Conservation (phyloP, 2,113 vertebrate genomes). For the Cyanoliseus patagonus region DNA sequence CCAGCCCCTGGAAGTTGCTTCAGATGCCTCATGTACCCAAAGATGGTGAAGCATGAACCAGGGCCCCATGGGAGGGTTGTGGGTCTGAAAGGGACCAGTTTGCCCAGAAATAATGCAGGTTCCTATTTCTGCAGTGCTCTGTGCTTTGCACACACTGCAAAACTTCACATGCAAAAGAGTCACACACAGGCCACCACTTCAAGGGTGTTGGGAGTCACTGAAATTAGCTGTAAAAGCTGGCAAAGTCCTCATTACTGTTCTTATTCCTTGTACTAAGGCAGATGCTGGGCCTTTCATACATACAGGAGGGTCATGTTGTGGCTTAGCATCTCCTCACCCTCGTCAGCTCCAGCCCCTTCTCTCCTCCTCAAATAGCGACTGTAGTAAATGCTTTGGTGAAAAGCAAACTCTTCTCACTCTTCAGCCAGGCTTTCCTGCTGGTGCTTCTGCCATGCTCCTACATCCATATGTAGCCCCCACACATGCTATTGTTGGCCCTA, state of each 20-base stretch:
- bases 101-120: background rate
- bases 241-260: background rate
- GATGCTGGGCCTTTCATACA: background rate
- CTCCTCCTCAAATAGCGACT: background rate
- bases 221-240: background rate
- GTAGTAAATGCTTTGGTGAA: background rate
- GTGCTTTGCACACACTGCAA: background rate
- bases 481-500: background rate
- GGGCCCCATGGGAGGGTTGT: background rate
- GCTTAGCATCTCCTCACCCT: background rate
- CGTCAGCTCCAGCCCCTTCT: accelerated
- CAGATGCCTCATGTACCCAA: background rate
- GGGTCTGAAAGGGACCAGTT: background rate
- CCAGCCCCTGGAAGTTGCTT: background rate
- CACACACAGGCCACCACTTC: background rate
- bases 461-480: background rate
- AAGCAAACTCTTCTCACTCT: background rate
- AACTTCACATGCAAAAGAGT: background rate
- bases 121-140: background rate
- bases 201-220: background rate
- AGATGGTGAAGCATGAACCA: background rate
- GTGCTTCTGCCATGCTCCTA: background rate
- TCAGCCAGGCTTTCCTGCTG: background rate
- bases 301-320: background rate
- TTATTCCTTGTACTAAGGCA: background rate